These are phyloP conservation scores for Phymastichus coffea DNA, from an alignment of 1,140 invertebrate genomes.

Conservation along the genomic window DNA sequence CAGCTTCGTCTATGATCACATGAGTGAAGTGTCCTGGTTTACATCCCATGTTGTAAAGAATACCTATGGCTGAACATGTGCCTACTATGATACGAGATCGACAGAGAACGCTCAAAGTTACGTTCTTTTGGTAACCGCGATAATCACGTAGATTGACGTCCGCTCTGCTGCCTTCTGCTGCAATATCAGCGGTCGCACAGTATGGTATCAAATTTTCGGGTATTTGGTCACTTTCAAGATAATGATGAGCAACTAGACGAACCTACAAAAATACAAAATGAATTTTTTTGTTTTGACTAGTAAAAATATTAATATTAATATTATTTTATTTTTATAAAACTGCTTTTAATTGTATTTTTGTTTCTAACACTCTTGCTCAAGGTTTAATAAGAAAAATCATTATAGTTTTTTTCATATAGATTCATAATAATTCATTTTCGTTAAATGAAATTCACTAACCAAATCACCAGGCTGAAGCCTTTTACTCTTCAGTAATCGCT, in stretches of 20 bases:
- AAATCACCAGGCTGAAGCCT: conserved; percentile 64
- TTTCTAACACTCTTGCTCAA: background rate
- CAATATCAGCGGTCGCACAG: conserved; percentile 64
- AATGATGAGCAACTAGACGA: conserved; percentile 67
- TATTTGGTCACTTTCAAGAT: conserved; percentile 61
- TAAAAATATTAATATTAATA: background rate
- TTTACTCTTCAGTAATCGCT: conserved; percentile 64
- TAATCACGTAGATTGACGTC: conserved; percentile 31
- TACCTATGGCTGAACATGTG: conserved; percentile 76
- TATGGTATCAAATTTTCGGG: conserved; percentile 67
- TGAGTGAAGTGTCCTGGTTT: conserved; percentile 80
- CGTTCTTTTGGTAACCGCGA: conserved; percentile 54
- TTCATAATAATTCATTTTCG: no score
- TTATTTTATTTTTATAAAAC: background rate
- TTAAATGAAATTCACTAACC: no score
- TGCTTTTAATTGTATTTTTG: background rate
- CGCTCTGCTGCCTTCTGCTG: conserved; percentile 23
- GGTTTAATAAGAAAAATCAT: no score
- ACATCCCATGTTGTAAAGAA: conserved; percentile 67
- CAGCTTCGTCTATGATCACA: conserved; percentile 87
- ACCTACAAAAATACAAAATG: conserved; percentile 34
- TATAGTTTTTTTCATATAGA: no score
- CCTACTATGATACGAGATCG: conserved; percentile 77
- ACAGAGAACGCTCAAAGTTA: conserved; percentile 61
- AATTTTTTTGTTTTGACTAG: background rate